Conservation (phyloP, 2,113 vertebrate genomes). For the Xerus inauris region DNA sequence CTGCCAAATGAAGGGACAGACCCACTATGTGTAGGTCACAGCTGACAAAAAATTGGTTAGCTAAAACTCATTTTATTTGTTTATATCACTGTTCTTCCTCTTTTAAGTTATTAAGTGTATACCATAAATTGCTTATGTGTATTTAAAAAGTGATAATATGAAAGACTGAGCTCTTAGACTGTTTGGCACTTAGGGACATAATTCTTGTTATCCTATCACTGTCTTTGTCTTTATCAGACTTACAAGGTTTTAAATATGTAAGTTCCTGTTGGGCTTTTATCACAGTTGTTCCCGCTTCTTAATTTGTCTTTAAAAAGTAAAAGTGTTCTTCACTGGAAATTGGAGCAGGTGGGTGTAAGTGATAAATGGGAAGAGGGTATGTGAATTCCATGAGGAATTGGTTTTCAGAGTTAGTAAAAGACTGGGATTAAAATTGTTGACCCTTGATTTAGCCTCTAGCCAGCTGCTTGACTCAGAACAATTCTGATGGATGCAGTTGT, state of each 20-base stretch:
- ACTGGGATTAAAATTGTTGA: conserved; percentile 59
- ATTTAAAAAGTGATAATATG: conserved; percentile 46
- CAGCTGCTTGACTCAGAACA: conserved; percentile 50
- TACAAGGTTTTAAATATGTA: neutral
- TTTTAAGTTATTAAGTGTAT: neutral
- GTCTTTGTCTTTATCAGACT: neutral
- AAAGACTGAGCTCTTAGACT: conserved; percentile 17
- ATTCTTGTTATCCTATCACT: conserved; percentile 33
- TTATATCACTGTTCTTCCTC: neutral
- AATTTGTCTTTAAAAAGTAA: conserved; percentile 64
- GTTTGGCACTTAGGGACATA: neutral
- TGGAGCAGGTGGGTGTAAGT: conserved; percentile 50
- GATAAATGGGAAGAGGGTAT: conserved; percentile 29
- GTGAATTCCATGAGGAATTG: conserved; percentile 56
- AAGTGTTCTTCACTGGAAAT: conserved; percentile 51
- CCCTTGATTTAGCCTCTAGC: conserved; percentile 5
- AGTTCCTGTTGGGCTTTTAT: neutral
- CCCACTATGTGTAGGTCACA: neutral
- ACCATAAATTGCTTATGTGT: conserved; percentile 10
- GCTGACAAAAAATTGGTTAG: conserved; percentile 14
- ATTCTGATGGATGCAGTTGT: conserved; percentile 40
- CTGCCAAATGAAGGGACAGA: conserved; percentile 15
- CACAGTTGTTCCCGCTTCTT: conserved; percentile 27
- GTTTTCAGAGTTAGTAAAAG: conserved; percentile 56
- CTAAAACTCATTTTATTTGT: conserved; percentile 23